These are phyloP conservation scores for Mirza zaza DNA, from an alignment of 2,113 vertebrate genomes.

Conservation along the genomic window DNA sequence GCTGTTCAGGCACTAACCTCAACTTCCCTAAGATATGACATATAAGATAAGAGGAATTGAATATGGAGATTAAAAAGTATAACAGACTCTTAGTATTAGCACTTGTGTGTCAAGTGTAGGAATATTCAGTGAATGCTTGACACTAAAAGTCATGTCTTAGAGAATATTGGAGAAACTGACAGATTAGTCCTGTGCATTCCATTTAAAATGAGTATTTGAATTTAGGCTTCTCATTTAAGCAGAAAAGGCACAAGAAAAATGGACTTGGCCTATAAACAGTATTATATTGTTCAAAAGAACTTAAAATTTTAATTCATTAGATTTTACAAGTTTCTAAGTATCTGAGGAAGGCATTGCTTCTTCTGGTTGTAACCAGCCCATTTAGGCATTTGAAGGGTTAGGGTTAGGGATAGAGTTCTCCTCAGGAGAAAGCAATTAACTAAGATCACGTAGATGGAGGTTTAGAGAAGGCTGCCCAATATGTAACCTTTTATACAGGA, in stretches of 20 bases:
- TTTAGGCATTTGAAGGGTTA: not conserved
- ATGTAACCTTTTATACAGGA: not conserved
- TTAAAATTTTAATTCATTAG: slow-evolving; percentile 35
- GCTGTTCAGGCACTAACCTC: slow-evolving; percentile 11
- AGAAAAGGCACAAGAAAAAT: slow-evolving; percentile 27
- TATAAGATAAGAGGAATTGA: not conserved
- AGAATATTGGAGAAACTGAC: slow-evolving; percentile 24
- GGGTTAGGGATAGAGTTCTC: too few relatives aligned
- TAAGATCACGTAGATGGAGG: not conserved
- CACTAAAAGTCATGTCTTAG: not conserved
- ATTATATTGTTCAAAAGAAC: not conserved
- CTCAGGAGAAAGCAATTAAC: slow-evolving; percentile 17
- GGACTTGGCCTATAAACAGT: not conserved
- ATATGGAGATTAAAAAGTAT: not conserved
- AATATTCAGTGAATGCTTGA: not conserved
- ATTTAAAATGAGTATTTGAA: slow-evolving; percentile 33
- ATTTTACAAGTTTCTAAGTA: slow-evolving; percentile 35
- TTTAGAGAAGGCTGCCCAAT: not conserved
- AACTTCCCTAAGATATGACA: slow-evolving; percentile 6
- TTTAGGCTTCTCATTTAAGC: not conserved
- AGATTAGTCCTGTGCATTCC: not conserved
- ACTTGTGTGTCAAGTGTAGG: not conserved
- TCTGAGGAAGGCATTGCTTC: not conserved
- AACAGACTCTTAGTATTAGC: not conserved
- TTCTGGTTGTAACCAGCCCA: not conserved